phyloP scores from a whole-genome alignment of 2,888 invertebrate genomes.

The Drosophila eohydei region DNA sequence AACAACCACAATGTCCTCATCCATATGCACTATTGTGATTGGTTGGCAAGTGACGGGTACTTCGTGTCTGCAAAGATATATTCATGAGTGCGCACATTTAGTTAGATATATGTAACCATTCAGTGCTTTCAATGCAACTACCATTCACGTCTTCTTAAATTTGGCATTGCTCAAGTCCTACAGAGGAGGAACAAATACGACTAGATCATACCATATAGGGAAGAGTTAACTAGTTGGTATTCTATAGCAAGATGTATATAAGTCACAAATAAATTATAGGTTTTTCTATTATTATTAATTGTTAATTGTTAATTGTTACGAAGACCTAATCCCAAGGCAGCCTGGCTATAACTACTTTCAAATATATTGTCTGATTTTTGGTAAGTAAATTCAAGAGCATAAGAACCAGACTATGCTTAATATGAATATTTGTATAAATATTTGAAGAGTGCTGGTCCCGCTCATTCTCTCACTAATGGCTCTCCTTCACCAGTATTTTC shows the following conservation, averaged over 20 bases:
- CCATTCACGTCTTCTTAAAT: not conserved
- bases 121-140: slow-evolving; percentile 41
- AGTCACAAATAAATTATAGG: not conserved
- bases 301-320: not conserved
- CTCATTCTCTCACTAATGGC: too few relatives aligned
- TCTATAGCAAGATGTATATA: not conserved
- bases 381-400: too few relatives aligned
- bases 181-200: not conserved
- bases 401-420: too few relatives aligned
- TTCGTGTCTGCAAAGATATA: slow-evolving; percentile 94
- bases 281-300: not conserved
- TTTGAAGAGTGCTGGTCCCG: too few relatives aligned
- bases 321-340: too few relatives aligned
- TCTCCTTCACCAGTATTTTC: too few relatives aligned
- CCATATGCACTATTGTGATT: slow-evolving; percentile 98
- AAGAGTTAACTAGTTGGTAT: slow-evolving; percentile 1
- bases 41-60: slow-evolving; percentile 98
- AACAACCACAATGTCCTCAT: slow-evolving; percentile 99
- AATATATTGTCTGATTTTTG: too few relatives aligned
- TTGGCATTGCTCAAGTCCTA: not conserved
- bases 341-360: too few relatives aligned
- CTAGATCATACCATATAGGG: not conserved
- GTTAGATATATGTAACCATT: slow-evolving; percentile 55
- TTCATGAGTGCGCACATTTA: slow-evolving; percentile 48
- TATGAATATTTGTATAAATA: too few relatives aligned